Evolutionary conservation across 2,888 invertebrate genomes (phyloP).

Genomic region (Belgica antarctica): DNA sequence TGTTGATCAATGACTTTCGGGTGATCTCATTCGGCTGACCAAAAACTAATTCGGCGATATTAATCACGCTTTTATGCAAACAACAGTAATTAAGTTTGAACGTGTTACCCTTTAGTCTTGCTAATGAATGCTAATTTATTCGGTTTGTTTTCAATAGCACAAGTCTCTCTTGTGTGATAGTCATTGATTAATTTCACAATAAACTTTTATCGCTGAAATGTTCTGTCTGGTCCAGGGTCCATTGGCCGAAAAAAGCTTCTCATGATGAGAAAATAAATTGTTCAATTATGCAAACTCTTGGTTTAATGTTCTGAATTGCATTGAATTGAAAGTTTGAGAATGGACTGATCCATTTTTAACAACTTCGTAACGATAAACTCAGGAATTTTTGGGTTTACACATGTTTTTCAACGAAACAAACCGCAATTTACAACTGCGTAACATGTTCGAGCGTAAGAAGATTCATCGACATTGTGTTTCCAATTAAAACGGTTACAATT

Average conservation of each 20-base stretch:
- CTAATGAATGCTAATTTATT: slow-evolving; percentile 14
- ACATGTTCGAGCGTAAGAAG: no score
- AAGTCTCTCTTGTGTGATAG: background rate
- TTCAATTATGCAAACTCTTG: no score
- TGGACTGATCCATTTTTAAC: no score
- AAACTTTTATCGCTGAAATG: background rate
- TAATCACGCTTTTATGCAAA: slow-evolving; percentile 18
- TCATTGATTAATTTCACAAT: background rate
- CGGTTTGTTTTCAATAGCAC: background rate
- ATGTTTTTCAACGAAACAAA: no score
- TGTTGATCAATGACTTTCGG: background rate
- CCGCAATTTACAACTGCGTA: no score
- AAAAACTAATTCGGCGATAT: background rate
- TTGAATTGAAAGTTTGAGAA: no score
- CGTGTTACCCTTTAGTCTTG: background rate
- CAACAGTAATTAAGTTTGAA: background rate
- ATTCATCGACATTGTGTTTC: background rate
- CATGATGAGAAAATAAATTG: no score
- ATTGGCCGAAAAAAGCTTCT: no score
- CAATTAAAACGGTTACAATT: slow-evolving; percentile 12
- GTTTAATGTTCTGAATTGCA: no score
- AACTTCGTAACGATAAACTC: no score
- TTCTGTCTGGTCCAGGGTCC: no score
- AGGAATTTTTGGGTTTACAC: no score
- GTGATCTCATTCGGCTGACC: slow-evolving; percentile 9